Evolutionary conservation across 2,113 vertebrate genomes (phyloP).

Genomic region (Tragulus kanchil): DNA sequence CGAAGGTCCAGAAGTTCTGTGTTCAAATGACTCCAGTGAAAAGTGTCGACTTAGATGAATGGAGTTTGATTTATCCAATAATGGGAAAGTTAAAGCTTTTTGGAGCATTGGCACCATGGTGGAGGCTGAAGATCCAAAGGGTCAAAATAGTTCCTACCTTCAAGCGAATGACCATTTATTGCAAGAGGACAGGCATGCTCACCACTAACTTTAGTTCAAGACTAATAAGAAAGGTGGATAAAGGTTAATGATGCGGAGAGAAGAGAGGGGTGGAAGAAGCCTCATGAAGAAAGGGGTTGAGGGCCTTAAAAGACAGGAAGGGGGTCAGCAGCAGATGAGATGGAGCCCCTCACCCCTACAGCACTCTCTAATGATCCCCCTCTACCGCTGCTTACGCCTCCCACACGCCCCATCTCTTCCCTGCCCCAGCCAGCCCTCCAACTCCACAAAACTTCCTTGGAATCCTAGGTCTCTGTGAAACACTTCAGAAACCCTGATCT

Average conservation of each 20-base stretch:
- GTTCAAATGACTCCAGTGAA: background rate
- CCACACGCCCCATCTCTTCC: background rate
- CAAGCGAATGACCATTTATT: background rate
- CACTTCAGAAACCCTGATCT: background rate
- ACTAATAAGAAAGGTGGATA: background rate
- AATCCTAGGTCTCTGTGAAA: background rate
- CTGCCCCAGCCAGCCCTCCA: too few species aligned
- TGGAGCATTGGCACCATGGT: background rate
- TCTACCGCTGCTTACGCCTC: background rate
- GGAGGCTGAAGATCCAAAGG: slow-evolving; percentile 29
- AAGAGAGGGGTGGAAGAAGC: background rate
- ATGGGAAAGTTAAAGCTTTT: background rate
- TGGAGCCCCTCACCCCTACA: background rate
- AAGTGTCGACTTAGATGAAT: background rate
- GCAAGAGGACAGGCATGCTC: background rate
- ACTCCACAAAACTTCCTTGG: background rate
- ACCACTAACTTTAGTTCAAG: background rate
- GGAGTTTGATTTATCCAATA: background rate
- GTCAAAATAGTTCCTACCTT: background rate
- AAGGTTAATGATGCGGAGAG: background rate
- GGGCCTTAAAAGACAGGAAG: background rate
- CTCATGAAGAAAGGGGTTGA: background rate
- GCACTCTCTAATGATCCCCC: background rate
- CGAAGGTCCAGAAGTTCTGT: slow-evolving; percentile 12
- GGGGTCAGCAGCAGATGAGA: background rate